These are phyloP conservation scores for Enchytraeus crypticus DNA, from an alignment of 2,888 invertebrate species.

Conservation along the genomic window DNA sequence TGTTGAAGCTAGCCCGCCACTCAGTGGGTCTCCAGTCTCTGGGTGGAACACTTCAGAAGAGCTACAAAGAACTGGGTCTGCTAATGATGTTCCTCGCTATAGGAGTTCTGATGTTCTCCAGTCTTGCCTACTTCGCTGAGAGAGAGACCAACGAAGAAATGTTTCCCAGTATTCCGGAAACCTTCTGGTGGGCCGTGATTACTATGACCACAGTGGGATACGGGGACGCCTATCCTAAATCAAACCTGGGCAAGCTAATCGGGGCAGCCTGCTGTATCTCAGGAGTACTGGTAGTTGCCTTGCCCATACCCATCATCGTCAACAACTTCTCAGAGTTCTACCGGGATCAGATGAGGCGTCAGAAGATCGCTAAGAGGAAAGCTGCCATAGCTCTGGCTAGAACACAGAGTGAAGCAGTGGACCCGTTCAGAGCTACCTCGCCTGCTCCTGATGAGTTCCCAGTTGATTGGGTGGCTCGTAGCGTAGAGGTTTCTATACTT, in stretches of 20 bases:
- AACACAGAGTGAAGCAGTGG: too few relatives aligned
- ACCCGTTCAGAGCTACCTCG: too few relatives aligned
- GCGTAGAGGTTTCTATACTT: too few relatives aligned
- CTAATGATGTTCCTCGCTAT: slow-evolving; percentile 98
- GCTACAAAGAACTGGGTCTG: slow-evolving; percentile 92
- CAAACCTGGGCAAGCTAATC: not conserved
- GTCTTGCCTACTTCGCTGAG: slow-evolving; percentile 97
- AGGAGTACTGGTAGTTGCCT: not conserved
- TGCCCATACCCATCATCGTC: slow-evolving; percentile 1
- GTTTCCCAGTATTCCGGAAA: slow-evolving; percentile 97
- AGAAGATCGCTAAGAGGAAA: not conserved
- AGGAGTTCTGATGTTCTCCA: slow-evolving; percentile 96
- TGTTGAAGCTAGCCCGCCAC: slow-evolving; percentile 67
- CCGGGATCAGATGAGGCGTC: not conserved
- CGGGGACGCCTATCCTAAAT: not conserved
- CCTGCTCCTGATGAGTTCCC: too few relatives aligned
- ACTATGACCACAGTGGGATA: slow-evolving; percentile 66
- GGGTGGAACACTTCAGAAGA: slow-evolving; percentile 94
- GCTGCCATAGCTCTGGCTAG: too few relatives aligned
- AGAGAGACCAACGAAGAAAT: slow-evolving; percentile 81
- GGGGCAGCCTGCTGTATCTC: slow-evolving; percentile 2
- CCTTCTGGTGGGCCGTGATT: too few relatives aligned
- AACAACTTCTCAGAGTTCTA: slow-evolving; percentile 5
- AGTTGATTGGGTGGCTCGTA: too few relatives aligned
- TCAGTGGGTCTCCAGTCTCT: slow-evolving; percentile 91